Evolutionary conservation across 2,113 vertebrate species (phyloP), one percentile per base, ranked within the genome.

Genomic region (Peucedramus taeniatus): DNA sequence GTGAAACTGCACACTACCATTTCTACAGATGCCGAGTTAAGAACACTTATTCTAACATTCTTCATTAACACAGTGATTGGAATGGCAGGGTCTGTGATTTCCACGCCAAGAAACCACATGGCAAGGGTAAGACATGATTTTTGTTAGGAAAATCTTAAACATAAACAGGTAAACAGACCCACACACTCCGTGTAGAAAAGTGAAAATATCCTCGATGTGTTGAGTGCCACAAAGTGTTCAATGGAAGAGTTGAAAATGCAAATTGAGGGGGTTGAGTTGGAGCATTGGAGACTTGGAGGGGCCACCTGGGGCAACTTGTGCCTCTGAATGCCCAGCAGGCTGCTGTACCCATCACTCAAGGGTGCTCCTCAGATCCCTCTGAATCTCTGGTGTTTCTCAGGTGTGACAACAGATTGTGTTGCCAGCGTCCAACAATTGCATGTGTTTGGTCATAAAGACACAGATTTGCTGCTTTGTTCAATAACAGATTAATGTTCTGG

Each of bases 381-480:
- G 54, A 47, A 44, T 51, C n/a, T 37, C 33, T 37, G 45, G 15
- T 66, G 77, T 92, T 87, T 86, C 60, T 88, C 50, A 33, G n/a
- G n/a, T 71, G 9, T 82, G 53, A 89, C 74, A 66, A 78, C 45
- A 49, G 81, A 42, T 66, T 94, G 61, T 86, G 84, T 27, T 89
- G 64, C 68, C 51, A 87, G 42, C 27, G 68, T 83, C 59, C 63
- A 63, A 45, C 22, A 15, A n/a, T 12, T 87, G 39, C 82, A 71
- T 82, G 44, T 31, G 61, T 88, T 89, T 79, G 81, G 64, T 65
- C 65, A 22, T 65, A 71, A 94, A 94, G 89, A 66, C 47, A 37
- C 33, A 89, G 79, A 87, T 84, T 80, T 71, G 37, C 35, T 83
- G 49, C 74, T 92, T 96, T 90, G 33, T 90, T 95, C 77, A 47